Evolutionary conservation across 2,797 vertebrate species (phyloP).

Genomic region (Jordanella pulchra): DNA sequence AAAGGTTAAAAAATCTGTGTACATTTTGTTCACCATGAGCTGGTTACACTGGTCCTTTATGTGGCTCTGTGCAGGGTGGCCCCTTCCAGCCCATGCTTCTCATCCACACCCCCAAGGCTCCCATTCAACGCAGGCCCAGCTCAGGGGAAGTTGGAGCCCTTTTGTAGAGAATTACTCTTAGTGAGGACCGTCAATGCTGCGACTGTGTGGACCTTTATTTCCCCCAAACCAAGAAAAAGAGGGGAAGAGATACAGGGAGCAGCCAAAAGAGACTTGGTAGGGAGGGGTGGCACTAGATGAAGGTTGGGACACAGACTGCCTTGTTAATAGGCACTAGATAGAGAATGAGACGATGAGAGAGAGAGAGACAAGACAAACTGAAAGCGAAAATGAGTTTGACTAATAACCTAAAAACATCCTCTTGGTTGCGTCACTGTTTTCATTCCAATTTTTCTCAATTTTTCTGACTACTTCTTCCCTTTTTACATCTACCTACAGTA

Average conservation of each 20-base stretch:
- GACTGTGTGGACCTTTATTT: slow-evolving; percentile 83
- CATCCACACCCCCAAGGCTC: slow-evolving; percentile 78
- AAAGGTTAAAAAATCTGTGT: slow-evolving; percentile 58
- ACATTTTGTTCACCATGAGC: slow-evolving; percentile 64
- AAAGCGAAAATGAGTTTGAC: slow-evolving; percentile 45
- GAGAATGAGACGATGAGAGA: slow-evolving; percentile 67
- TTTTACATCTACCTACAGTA: slow-evolving; percentile 39
- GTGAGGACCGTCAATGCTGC: slow-evolving; percentile 81
- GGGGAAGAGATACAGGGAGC: slow-evolving; percentile 64
- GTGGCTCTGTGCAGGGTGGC: slow-evolving; percentile 72
- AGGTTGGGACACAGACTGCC: slow-evolving; percentile 81
- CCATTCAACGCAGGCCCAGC: slow-evolving; percentile 76
- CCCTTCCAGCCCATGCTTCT: slow-evolving; percentile 72
- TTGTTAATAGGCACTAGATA: slow-evolving; percentile 78
- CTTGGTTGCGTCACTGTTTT: slow-evolving; percentile 73
- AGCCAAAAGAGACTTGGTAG: slow-evolving; percentile 48
- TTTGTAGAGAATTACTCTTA: slow-evolving; percentile 79
- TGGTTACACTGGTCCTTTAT: slow-evolving; percentile 82
- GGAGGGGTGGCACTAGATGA: slow-evolving; percentile 57
- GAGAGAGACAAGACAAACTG: slow-evolving; percentile 52
- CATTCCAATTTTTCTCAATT: slow-evolving; percentile 44
- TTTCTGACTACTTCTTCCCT: slow-evolving; percentile 47
- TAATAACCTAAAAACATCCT: slow-evolving; percentile 49
- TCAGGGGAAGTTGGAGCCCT: slow-evolving; percentile 75
- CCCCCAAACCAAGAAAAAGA: slow-evolving; percentile 58